Conservation (phyloP, 2,797 vertebrate genomes). For the Sphenodon punctatus region DNA sequence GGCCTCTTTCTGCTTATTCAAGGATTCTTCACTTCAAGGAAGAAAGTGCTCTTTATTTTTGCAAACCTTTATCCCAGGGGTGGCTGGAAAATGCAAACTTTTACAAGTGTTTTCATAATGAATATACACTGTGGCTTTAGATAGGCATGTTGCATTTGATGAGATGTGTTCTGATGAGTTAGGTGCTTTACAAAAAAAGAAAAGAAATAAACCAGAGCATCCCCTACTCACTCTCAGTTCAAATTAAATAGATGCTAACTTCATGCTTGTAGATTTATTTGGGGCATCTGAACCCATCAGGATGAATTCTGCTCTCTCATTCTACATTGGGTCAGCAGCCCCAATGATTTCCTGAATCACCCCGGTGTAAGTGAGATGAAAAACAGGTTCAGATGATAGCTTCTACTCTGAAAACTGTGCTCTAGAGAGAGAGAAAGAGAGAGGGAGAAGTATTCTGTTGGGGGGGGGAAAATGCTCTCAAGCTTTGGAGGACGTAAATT, state of each 20-base stretch:
- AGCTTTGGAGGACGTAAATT: background rate
- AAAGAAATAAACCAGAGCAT: slow-evolving; percentile 59
- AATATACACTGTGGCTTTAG: slow-evolving; percentile 83
- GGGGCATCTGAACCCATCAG: background rate
- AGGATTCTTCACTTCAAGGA: slow-evolving; percentile 82
- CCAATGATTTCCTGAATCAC: background rate
- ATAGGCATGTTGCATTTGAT: slow-evolving; percentile 65
- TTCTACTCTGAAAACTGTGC: background rate
- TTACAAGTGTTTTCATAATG: slow-evolving; percentile 95
- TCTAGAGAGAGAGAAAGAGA: background rate
- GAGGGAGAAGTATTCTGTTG: background rate
- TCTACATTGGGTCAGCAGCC: background rate
- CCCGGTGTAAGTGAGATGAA: background rate
- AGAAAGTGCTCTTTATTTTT: slow-evolving; percentile 84
- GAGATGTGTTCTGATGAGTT: slow-evolving; percentile 67
- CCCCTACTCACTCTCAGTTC: slow-evolving; percentile 36
- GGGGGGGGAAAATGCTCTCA: background rate
- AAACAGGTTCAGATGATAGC: background rate
- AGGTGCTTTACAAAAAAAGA: slow-evolving; percentile 67
- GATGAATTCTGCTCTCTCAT: slow-evolving; percentile 12
- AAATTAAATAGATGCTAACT: slow-evolving; percentile 52
- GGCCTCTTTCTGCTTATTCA: slow-evolving; percentile 81
- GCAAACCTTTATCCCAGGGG: slow-evolving; percentile 80
- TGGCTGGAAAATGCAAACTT: slow-evolving; percentile 87
- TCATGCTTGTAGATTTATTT: slow-evolving; percentile 14